Base-by-base conservation (phyloP, 2,888 invertebrate genomes). In the Hyposoter dolosus region DNA sequence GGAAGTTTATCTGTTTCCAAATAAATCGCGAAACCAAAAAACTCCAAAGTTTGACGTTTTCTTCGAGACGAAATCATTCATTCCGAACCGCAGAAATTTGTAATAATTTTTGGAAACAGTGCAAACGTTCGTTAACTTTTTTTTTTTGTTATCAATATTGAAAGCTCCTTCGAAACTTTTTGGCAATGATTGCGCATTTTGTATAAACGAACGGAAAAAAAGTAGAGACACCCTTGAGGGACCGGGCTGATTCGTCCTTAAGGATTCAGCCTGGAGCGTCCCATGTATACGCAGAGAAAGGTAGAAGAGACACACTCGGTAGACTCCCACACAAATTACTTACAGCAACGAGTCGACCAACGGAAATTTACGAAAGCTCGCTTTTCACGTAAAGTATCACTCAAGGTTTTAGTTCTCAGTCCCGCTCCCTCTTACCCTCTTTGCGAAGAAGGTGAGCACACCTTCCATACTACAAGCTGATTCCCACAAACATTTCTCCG, bases 271-370 rank as follows among this genome's bases (percentile, higher is more conserved):
- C 47, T 74, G n/a, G 15, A 74, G 17, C 17, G 12, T 60, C 19
- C 40, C 15, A 74, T 17, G 23, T 28, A 68, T 12, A 63, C 43
- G 53, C 40, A 76, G 23, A 68, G 74, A 69, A 76, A 78, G 89
- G 66, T 71, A 76, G 88, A 87, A 88, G 88, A 90, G 90, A 88
- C 91, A 88, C 91, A 91, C 90, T 90, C 84, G 92, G 83, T 86
- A 28, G 72, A 87, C 89, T 92, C 92, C 89, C 92, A 92, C 91
- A 91, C 91, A 91, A 92, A 92, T 92, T 91, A 92, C 90, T 88
- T 82, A 88, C 86, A 89, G 88, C 86, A 89, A 83, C 84, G 83
- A 83, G 68, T 65, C 45, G 65, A 53, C 66, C 80, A 78, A 47
- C 74, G 74, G 53, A 72, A 72, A 77, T 72, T 84, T 72, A 78